Base-by-base conservation (phyloP, 2,113 vertebrate genomes). In the Hemibagrus wyckioides region DNA sequence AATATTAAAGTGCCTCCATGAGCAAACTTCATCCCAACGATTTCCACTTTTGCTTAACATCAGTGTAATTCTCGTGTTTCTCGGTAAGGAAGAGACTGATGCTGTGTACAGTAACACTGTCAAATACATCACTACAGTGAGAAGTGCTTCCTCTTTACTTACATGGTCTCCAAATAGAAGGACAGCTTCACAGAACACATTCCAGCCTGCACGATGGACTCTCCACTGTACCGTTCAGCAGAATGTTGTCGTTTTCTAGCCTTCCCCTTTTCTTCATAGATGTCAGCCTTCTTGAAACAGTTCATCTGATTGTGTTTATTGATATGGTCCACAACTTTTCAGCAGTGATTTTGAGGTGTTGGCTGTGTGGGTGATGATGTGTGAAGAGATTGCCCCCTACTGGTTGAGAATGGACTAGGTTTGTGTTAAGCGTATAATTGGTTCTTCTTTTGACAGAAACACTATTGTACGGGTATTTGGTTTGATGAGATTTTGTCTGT, bases 331-430 rank as follows among this genome's bases (percentile, higher is more conserved):
- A 76, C 80, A 87, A 82, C 50, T 86, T 86, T 69, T 15, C 59
- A 30, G 44, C 33, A 85, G 50, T 36, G 13, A 61, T 67, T 84
- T 81, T 56, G 76, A 80, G 76, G 86, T 79, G 76, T 15, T 76
- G 59, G 54, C 63, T 44, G 36, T 19, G 48, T 19, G 28, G 39
- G 14, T 48, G 84, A 84, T 56, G 84, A 86, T 56, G 75, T 94
- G 93, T 92, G 92, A 92, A 91, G 85, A 93, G 85, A 94, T 89
- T 94, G 94, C 93, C 93, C 92, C 92, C 93, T 95, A 89, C 91
- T 94, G 93, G 92, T 82, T 80, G 48, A 25, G 5, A 19, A 54
- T 50, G 10, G 50, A 56, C 6, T 19, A 10, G 76, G 14, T 80
- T 19, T 6, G 0, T 30, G n/a, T 56, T 19, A 1, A 81, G 33